A percentile compares a stretch with the other conserved stretches of the same genome.
phyloP scores from a whole-genome alignment of 2,888 invertebrate genomes.

The Lamproptera curius region DNA sequence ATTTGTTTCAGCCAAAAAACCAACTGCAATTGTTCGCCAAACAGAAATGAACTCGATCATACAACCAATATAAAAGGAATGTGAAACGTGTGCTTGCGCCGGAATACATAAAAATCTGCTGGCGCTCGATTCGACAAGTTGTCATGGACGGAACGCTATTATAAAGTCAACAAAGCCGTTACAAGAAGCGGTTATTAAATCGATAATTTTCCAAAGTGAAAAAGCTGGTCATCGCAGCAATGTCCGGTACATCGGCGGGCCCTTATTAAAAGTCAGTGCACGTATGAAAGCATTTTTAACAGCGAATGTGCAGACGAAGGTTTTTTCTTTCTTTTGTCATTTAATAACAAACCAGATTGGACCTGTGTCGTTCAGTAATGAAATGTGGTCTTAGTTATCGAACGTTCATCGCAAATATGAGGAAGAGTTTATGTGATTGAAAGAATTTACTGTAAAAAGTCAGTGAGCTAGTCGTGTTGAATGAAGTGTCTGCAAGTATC shows the following conservation, averaged over 20 bases:
- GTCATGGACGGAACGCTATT: constrained; percentile 11
- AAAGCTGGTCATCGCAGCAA: constrained; percentile 11
- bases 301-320: constrained; percentile 1
- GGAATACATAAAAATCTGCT: not conserved
- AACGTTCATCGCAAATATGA: not conserved
- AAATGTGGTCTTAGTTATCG: not conserved
- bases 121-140: not conserved
- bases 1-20: no score
- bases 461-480: not conserved
- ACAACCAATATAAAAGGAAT: no score
- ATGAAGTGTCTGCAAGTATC: no score
- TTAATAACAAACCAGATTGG: constrained; percentile 18
- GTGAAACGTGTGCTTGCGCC: not conserved
- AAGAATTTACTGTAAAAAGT: not conserved
- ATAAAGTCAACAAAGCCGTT: constrained; percentile 16
- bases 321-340: constrained; percentile 15
- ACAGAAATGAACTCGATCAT: no score
- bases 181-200: constrained; percentile 20
- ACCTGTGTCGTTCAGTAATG: constrained; percentile 8
- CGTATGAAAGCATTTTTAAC: constrained; percentile 18
- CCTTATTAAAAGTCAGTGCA: constrained; percentile 18
- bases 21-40: no score
- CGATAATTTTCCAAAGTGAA: constrained; percentile 16
- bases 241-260: constrained; percentile 15
- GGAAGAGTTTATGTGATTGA: not conserved